These are phyloP conservation scores for Calyptommatus sinebrachiatus DNA, from an alignment of 2,113 vertebrate genomes.

Conservation along the genomic window DNA sequence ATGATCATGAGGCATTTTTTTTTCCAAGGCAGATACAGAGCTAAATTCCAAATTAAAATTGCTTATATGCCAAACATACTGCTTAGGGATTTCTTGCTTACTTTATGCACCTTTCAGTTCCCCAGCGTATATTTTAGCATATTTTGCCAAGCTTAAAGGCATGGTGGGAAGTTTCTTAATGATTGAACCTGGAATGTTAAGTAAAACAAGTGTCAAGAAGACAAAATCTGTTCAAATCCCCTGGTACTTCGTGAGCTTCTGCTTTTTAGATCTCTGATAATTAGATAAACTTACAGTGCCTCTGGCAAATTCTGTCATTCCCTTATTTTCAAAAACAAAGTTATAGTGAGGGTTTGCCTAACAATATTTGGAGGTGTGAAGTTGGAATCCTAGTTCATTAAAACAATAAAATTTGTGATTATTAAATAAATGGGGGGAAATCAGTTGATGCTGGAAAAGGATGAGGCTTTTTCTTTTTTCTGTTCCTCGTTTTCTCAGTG, in stretches of 20 bases:
- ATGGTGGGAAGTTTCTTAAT: not conserved
- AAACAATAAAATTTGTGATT: not conserved
- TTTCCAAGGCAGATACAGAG: not conserved
- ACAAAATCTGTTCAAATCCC: conserved; percentile 12
- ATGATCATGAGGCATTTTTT: not conserved
- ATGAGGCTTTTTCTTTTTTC: too few relatives aligned
- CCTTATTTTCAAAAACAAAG: conserved; percentile 15
- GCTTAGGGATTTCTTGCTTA: not conserved
- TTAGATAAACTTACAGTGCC: conserved; percentile 20
- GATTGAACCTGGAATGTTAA: not conserved
- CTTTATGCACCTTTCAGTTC: not conserved
- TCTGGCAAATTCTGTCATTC: conserved; percentile 1
- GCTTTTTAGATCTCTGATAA: conserved; percentile 9
- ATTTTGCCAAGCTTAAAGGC: not conserved
- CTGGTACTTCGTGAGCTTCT: not conserved
- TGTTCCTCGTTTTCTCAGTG: too few relatives aligned
- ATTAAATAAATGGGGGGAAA: not conserved
- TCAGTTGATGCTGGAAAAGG: not conserved
- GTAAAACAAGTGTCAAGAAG: conserved; percentile 19
- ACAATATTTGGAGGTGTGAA: not conserved
- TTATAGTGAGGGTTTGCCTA: not conserved
- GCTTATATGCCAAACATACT: not conserved
- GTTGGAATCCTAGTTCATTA: not conserved
- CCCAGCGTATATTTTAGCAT: not conserved
- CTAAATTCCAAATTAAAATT: not conserved